A percentile compares a stretch with the other conserved stretches of the same genome.
These are phyloP conservation scores for Cylindroiulus punctatus DNA, from an alignment of 2,888 invertebrate species.

Conservation along the genomic window DNA sequence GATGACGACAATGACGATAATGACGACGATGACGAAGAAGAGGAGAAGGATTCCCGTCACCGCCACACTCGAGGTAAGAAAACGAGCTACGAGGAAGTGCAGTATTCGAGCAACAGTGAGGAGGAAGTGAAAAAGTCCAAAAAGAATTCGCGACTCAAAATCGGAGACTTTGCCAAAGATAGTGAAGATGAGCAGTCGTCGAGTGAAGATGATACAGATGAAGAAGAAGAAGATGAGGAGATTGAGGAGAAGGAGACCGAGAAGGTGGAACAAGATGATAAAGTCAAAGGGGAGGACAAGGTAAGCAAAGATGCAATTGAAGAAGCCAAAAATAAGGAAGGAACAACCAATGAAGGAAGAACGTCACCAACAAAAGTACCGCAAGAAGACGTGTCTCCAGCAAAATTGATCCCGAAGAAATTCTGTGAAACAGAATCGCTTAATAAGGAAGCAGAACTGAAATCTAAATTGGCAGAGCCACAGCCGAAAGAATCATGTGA, in stretches of 20 bases:
- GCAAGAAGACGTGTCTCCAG: not conserved
- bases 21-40: conserved; percentile 57
- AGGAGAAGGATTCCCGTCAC: conserved; percentile 66
- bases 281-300: not conserved
- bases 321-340: not conserved
- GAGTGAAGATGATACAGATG: conserved; percentile 68
- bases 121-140: conserved; percentile 37
- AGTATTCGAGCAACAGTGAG: conserved; percentile 65
- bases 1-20: conserved; percentile 49
- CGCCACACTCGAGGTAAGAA: conserved; percentile 75
- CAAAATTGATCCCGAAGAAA: not conserved
- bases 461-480: not conserved
- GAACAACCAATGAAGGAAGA: not conserved
- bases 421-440: not conserved
- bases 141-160: conserved; percentile 55
- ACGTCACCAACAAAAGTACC: not conserved
- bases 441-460: not conserved
- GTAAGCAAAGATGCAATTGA: not conserved
- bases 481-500: not conserved
- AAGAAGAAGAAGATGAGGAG: conserved; percentile 63
- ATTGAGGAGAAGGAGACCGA: conserved; percentile 62
- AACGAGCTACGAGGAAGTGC: conserved; percentile 79
- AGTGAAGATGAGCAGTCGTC: conserved; percentile 65
- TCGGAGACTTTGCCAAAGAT: conserved; percentile 54
- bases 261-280: conserved; percentile 59